These are phyloP conservation scores for Drosophila suboccidentalis DNA, from an alignment of 2,888 invertebrate species.

Conservation along the genomic window DNA sequence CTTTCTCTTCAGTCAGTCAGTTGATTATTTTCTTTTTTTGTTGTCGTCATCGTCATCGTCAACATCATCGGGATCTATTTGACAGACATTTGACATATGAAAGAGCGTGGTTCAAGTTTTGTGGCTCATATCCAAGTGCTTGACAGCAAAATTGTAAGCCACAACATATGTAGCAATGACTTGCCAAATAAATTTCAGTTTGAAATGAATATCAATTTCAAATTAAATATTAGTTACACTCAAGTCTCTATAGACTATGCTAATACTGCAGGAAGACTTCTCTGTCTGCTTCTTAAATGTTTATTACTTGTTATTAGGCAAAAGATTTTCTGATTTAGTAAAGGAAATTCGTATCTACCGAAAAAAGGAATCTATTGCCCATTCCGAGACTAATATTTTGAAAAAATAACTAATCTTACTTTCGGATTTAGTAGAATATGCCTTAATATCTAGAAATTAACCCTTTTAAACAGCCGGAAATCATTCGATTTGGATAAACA, in stretches of 20 bases:
- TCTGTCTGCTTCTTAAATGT: background rate
- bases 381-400: too few species aligned
- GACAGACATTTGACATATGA: slow-evolving; percentile 11
- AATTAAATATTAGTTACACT: background rate
- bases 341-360: too few species aligned
- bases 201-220: background rate
- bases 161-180: background rate
- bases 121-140: background rate
- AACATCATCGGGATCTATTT: background rate
- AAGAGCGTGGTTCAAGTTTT: slow-evolving; percentile 1
- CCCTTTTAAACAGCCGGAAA: too few species aligned
- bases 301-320: too few species aligned
- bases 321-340: too few species aligned
- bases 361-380: too few species aligned
- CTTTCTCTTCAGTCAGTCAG: background rate
- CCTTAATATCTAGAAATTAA: too few species aligned
- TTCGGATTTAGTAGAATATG: too few species aligned
- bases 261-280: background rate
- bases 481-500: too few species aligned
- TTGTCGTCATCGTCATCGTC: background rate
- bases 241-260: background rate
- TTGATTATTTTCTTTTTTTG: background rate
- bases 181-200: background rate
- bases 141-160: background rate
- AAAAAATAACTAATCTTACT: too few species aligned